Evolutionary conservation across 2,888 invertebrate genomes (phyloP).

Genomic region (Dendrolimus pini): DNA sequence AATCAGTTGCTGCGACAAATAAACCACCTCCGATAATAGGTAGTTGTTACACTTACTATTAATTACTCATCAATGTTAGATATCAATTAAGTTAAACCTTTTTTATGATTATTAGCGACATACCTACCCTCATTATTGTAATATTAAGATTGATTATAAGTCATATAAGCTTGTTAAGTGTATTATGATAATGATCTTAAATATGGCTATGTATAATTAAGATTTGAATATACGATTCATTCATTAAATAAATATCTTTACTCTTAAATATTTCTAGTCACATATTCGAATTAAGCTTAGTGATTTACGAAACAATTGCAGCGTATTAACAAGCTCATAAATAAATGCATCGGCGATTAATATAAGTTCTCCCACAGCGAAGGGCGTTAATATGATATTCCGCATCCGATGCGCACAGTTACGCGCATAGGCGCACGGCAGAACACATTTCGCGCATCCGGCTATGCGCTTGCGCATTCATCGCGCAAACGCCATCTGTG

Average conservation of each 20-base stretch:
- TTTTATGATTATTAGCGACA: too few relatives aligned
- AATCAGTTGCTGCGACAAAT: too few relatives aligned
- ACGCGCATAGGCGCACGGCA: conserved; percentile 55
- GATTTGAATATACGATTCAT: too few relatives aligned
- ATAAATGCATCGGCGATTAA: conserved; percentile 27
- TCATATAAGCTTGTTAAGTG: too few relatives aligned
- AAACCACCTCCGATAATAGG: too few relatives aligned
- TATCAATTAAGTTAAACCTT: too few relatives aligned
- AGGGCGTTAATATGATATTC: conserved; percentile 54
- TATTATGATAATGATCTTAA: too few relatives aligned
- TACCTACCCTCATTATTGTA: too few relatives aligned
- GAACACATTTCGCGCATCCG: conserved; percentile 73
- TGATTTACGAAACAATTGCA: conserved; percentile 2
- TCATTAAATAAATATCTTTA: not conserved
- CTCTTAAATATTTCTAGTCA: conserved; percentile 1
- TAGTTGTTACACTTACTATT: too few relatives aligned
- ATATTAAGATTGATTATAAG: too few relatives aligned
- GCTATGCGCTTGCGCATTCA: conserved; percentile 66
- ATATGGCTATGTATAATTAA: too few relatives aligned
- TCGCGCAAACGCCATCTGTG: conserved; percentile 61
- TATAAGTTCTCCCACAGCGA: conserved; percentile 36
- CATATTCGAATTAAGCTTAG: not conserved
- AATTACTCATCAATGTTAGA: too few relatives aligned
- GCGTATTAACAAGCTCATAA: conserved; percentile 11
- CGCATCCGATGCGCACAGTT: conserved; percentile 53